Conservation (phyloP, 2,113 vertebrate species). For the Prunella himalayana region DNA sequence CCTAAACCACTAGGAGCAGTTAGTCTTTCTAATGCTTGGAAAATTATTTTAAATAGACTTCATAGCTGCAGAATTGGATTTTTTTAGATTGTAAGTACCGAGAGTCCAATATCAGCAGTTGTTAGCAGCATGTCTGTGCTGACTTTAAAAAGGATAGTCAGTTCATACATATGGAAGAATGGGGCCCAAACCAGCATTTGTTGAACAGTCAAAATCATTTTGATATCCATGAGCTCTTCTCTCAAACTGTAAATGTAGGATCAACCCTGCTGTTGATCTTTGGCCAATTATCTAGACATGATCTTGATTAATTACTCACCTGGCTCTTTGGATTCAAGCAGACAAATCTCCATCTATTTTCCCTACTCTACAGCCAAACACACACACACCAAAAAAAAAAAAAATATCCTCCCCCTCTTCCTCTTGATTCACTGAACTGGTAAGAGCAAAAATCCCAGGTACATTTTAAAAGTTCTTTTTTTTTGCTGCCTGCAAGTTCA, state of each 20-base stretch:
- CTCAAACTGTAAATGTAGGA: not conserved
- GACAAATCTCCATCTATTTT: not conserved
- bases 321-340: not conserved
- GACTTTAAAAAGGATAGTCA: not conserved
- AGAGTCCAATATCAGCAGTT: not conserved
- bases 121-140: not conserved
- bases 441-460: not conserved
- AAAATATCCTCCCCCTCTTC: not conserved
- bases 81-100: not conserved
- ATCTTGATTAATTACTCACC: not conserved
- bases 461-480: not conserved
- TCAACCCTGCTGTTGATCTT: not conserved
- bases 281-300: not conserved
- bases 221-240: not conserved
- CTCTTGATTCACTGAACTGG: not conserved
- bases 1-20: constrained; percentile 1
- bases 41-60: constrained; percentile 33
- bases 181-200: not conserved
- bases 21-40: not conserved
- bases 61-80: not conserved
- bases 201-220: not conserved
- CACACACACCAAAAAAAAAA: not conserved
- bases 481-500: not conserved
- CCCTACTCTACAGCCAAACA: not conserved
- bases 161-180: not conserved